Evolutionary conservation across 2,888 invertebrate genomes (phyloP).

Genomic region (Xestoiulus laeticollis): DNA sequence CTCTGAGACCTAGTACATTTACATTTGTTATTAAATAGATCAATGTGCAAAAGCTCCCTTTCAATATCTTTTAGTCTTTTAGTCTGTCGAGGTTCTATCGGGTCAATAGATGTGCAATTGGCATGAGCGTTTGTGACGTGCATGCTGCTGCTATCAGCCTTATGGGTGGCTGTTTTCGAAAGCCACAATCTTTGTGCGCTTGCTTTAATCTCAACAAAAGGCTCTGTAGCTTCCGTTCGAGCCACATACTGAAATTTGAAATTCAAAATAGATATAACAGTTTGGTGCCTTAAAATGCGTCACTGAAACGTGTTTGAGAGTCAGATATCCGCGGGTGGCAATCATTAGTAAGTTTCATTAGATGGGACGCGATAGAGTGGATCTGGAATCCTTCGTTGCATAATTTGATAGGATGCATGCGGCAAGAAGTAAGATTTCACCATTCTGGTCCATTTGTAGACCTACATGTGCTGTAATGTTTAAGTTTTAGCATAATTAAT

Average conservation of each 20-base stretch:
- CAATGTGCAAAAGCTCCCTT: not conserved
- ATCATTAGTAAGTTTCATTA: constrained; percentile 37
- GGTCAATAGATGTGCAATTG: not conserved
- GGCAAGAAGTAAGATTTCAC: no score
- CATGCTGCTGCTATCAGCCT: not conserved
- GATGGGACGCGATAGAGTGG: not conserved
- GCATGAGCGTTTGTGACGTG: not conserved
- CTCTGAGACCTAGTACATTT: not conserved
- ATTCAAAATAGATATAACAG: constrained; percentile 11
- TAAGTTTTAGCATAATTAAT: no score
- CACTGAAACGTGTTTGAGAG: not conserved
- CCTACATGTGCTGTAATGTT: no score
- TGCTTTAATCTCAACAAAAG: constrained; percentile 24
- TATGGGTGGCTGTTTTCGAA: not conserved
- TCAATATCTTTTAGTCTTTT: not conserved
- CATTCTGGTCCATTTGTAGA: no score
- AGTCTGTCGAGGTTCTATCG: not conserved
- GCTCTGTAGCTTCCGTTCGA: not conserved
- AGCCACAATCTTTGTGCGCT: constrained; percentile 28
- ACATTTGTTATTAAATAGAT: constrained; percentile 13
- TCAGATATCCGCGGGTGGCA: constrained; percentile 4
- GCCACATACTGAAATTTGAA: not conserved
- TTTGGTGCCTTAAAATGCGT: not conserved
- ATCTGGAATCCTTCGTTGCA: not conserved
- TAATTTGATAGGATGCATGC: not conserved